Conservation (phyloP, 2,888 invertebrate genomes). For the Allophyes oxyacanthae region DNA sequence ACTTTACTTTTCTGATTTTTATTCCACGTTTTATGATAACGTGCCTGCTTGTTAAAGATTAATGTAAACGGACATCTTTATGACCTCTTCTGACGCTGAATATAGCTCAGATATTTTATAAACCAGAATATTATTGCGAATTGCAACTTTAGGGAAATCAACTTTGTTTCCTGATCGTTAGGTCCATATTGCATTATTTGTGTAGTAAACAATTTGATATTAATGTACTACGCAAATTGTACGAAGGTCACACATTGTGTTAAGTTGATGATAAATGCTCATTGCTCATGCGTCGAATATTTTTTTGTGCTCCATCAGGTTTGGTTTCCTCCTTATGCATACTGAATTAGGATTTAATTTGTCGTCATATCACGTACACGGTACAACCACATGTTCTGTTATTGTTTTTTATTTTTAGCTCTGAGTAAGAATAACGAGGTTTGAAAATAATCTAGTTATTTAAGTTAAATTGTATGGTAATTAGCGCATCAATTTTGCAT, state of each 20-base stretch:
- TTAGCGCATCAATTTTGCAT: not conserved
- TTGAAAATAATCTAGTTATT: slow-evolving; percentile 10
- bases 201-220: slow-evolving; percentile 37
- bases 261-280: slow-evolving; percentile 54
- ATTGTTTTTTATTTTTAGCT: slow-evolving; percentile 19
- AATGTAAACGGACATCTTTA: slow-evolving; percentile 38
- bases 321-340: slow-evolving; percentile 38
- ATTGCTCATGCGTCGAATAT: slow-evolving; percentile 42
- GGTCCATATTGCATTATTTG: slow-evolving; percentile 25
- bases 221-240: slow-evolving; percentile 59
- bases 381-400: not conserved
- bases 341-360: slow-evolving; percentile 25
- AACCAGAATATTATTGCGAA: not conserved
- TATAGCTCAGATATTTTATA: slow-evolving; percentile 24
- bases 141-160: slow-evolving; percentile 5
- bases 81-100: slow-evolving; percentile 33
- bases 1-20: slow-evolving; percentile 27
- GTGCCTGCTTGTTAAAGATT: slow-evolving; percentile 14
- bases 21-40: slow-evolving; percentile 28
- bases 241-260: slow-evolving; percentile 58
- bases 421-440: slow-evolving; percentile 22
- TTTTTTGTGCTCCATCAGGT: slow-evolving; percentile 37
- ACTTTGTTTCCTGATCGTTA: slow-evolving; percentile 19
- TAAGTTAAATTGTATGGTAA: slow-evolving; percentile 6
- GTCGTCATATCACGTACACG: slow-evolving; percentile 27